phyloP scores from a whole-genome alignment of 1,140 invertebrate species.

The Bombus affinis region DNA sequence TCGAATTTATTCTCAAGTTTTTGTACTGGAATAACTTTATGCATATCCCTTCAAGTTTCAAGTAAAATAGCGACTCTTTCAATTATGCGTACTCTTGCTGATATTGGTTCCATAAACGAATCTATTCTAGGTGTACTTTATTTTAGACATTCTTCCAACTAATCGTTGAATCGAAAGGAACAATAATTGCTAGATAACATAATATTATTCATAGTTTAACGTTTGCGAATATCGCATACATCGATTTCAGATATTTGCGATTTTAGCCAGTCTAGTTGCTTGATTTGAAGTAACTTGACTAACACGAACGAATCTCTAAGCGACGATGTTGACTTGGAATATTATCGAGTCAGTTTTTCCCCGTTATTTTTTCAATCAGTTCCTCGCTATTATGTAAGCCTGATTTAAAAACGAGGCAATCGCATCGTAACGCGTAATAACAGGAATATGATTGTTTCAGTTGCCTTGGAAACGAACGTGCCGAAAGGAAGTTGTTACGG shows the following conservation, averaged over 20 bases:
- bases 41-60: neutral
- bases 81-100: too few relatives aligned
- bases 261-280: too few relatives aligned
- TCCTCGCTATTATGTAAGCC: constrained; percentile 2
- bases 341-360: neutral
- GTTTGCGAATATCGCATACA: too few relatives aligned
- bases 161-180: too few relatives aligned
- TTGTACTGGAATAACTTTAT: too few relatives aligned
- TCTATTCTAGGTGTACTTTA: too few relatives aligned
- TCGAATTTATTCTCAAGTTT: neutral
- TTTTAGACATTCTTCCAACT: too few relatives aligned
- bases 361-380: neutral
- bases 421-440: constrained; percentile 15
- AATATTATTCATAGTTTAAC: too few relatives aligned
- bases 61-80: neutral
- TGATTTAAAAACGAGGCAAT: constrained; percentile 13
- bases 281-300: neutral
- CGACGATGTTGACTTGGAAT: neutral
- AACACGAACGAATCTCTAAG: neutral
- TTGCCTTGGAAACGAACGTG: constrained; percentile 32
- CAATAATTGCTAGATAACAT: neutral
- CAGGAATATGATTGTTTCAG: constrained; percentile 37
- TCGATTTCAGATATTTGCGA: too few relatives aligned
- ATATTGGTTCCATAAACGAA: too few relatives aligned
- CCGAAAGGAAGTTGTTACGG: constrained; percentile 53